phyloP scores from a whole-genome alignment of 1,140 invertebrate species.

The Ips typographus region DNA sequence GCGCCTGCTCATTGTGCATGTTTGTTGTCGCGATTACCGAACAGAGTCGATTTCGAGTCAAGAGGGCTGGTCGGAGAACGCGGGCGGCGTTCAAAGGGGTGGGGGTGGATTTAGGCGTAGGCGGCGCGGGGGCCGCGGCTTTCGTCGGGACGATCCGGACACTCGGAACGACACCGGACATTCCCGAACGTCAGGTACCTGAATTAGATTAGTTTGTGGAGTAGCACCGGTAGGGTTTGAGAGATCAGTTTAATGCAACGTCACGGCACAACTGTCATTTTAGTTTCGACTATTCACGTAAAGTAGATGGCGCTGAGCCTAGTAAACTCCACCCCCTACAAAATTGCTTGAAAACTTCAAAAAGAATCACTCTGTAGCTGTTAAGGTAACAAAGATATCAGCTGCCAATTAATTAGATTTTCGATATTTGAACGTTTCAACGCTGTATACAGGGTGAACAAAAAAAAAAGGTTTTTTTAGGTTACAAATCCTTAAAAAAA shows the following conservation, averaged over 20 bases:
- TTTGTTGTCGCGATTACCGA: background rate
- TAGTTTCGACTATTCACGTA: no score
- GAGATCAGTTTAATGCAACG: background rate
- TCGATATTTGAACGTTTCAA: no score
- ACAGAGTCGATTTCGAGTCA: conserved; percentile 62
- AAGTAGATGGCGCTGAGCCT: background rate
- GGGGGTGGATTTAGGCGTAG: conserved; percentile 49
- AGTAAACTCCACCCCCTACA: background rate
- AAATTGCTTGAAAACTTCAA: background rate
- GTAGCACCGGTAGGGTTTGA: background rate
- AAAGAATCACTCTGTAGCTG: background rate
- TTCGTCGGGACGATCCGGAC: conserved; percentile 12
- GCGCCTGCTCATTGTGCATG: background rate
- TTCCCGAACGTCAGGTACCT: conserved; percentile 1
- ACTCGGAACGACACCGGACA: conserved; percentile 2
- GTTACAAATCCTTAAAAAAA: no score
- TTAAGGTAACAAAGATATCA: no score
- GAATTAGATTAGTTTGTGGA: background rate
- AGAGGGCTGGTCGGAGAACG: conserved; percentile 60
- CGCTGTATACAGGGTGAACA: no score
- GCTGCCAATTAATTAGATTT: no score
- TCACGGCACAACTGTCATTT: no score
- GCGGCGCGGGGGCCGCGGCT: conserved; percentile 42
- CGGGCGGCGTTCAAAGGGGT: conserved; percentile 50
- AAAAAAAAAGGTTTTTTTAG: no score